Evolutionary conservation across 2,113 vertebrate genomes (phyloP).

Genomic region (Takifugu flavidus): DNA sequence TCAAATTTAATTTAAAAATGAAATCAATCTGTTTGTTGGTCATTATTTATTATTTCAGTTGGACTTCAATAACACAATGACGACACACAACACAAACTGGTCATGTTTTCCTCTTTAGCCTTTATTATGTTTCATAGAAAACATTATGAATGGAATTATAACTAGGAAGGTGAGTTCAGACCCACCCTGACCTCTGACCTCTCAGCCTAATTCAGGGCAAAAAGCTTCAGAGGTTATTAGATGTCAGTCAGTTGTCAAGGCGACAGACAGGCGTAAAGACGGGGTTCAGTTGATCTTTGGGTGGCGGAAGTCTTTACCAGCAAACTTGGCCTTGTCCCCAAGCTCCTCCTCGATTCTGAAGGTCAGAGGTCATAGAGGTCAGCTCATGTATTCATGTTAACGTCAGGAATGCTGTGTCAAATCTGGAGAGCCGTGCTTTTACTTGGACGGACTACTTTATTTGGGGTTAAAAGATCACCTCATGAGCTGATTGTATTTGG

Average conservation of each 20-base stretch:
- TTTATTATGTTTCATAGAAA: constrained; percentile 56
- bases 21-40: too few relatives aligned
- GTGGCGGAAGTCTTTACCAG: constrained; percentile 83
- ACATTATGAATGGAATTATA: constrained; percentile 48
- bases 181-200: constrained; percentile 21
- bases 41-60: too few relatives aligned
- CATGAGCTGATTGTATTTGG: constrained; percentile 93
- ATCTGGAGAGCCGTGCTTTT: constrained; percentile 5
- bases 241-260: constrained; percentile 28
- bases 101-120: constrained; percentile 3
- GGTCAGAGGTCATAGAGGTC: constrained; percentile 30
- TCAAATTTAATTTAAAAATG: too few relatives aligned
- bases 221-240: constrained; percentile 11
- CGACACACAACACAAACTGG: neutral
- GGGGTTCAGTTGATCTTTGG: constrained; percentile 78
- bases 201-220: neutral
- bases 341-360: constrained; percentile 84
- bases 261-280: neutral
- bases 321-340: constrained; percentile 80
- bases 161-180: constrained; percentile 2
- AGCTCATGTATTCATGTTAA: neutral
- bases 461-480: constrained; percentile 66
- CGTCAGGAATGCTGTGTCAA: neutral
- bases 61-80: neutral
- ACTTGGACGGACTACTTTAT: constrained; percentile 3